Evolutionary conservation across 2,797 vertebrate genomes (phyloP), one percentile per base, ranked within the genome.

Genomic region (Amazona ochrocephala): DNA sequence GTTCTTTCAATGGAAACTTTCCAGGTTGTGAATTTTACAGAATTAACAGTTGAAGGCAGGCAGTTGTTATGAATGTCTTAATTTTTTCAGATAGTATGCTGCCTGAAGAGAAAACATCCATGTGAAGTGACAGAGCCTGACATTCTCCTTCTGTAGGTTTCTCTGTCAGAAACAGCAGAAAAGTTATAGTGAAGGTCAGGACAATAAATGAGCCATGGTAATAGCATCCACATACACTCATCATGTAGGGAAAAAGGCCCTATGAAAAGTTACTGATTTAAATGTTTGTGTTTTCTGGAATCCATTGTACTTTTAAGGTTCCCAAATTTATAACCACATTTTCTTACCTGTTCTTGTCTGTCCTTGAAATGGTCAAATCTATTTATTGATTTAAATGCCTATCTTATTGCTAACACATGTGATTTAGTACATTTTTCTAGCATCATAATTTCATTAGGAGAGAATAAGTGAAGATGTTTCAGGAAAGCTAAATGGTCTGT

Each of bases 201-300:
- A 41, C 18, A 61, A 19, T 7, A 10, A 81, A 79, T 76, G 60
- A 79, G 11, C 37, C 13, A 17, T 71, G 66, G 23, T 80, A 67
- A 71, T 53, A 74, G 14, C 11, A n/a, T 73, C n/a, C 10, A 30
- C 16, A 54, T 45, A 53, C 26, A 42, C 9, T 26, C 23, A 75
- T 78, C 1, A 6, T 37, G 19, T 56, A 54, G 70, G 48, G 9
- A 41, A 53, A 50, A 53, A 7, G 0, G 2, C 0, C 14, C 5
- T 41, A 2, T 24, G 15, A 62, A 66, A 85, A 66, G 19, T 10
- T 62, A 56, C 13, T 61, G 9, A 45, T 89, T 79, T 51, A 37
- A 42, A 71, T 54, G 5, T 72, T 77, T 23, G 2, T 83, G 29
- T 71, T 82, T 88, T 70, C 87, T 93, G 47, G n/a, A 60, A 81